A percentile compares a stretch with the other conserved stretches of the same genome.
These are phyloP conservation scores for Ruditapes philippinarum DNA, from an alignment of 1,140 invertebrate genomes.

Conservation along the genomic window DNA sequence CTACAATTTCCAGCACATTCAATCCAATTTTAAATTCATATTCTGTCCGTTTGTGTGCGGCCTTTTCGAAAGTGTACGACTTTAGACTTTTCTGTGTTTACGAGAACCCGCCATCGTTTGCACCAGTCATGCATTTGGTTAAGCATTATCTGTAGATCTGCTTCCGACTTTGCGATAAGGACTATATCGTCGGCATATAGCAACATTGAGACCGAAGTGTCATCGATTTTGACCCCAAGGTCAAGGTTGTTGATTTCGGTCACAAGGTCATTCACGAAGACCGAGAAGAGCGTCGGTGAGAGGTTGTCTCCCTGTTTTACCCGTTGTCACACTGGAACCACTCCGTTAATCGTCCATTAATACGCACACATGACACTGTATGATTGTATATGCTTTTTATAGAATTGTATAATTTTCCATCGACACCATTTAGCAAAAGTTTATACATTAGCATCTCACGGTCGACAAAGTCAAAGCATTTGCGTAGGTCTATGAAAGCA, in stretches of 20 bases:
- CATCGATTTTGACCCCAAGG: slow-evolving; percentile 27
- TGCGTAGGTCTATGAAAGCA: background rate
- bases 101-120: background rate
- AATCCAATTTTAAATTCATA: slow-evolving; percentile 14
- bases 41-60: background rate
- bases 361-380: background rate
- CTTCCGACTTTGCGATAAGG: slow-evolving; percentile 26
- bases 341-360: background rate
- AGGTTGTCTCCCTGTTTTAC: slow-evolving; percentile 16
- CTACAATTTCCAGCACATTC: slow-evolving; percentile 40
- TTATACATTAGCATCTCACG: background rate
- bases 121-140: background rate
- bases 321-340: slow-evolving; percentile 4
- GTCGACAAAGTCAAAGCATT: background rate
- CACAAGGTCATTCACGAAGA: too few relatives aligned
- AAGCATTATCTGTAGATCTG: slow-evolving; percentile 16
- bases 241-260: too few relatives aligned
- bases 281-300: slow-evolving; percentile 36
- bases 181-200: slow-evolving; percentile 67
- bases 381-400: slow-evolving; percentile 2
- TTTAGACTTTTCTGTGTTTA: background rate
- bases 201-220: slow-evolving; percentile 3
- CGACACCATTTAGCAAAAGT: too few relatives aligned
- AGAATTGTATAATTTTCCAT: slow-evolving; percentile 8
- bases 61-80: background rate